Percentiles rank a stretch among this genome's conserved stretches.
These are phyloP conservation scores for Dufourea novaeangliae DNA, from an alignment of 1,140 invertebrate genomes.

Conservation along the genomic window DNA sequence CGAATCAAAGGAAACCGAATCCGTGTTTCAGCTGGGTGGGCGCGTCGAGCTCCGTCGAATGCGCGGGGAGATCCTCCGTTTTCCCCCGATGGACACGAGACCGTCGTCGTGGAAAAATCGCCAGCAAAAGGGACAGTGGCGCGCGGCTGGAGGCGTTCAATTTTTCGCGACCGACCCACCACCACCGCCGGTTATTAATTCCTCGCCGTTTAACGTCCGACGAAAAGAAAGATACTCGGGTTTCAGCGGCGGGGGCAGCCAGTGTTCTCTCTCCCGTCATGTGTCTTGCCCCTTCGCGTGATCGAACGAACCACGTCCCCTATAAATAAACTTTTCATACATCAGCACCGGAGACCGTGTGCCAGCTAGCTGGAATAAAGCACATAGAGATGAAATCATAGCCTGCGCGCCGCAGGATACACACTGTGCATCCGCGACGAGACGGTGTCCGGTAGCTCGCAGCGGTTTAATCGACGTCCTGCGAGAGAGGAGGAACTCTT, in stretches of 20 bases:
- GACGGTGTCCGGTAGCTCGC: slow-evolving; percentile 67
- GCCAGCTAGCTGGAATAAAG: slow-evolving; percentile 56
- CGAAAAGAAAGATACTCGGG: slow-evolving; percentile 53
- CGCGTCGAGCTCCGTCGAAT: background rate
- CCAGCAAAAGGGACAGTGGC: background rate
- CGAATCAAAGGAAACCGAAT: slow-evolving; percentile 44
- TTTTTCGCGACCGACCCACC: slow-evolving; percentile 15
- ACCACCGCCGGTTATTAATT: slow-evolving; percentile 55
- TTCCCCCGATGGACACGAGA: background rate
- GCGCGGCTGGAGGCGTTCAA: background rate
- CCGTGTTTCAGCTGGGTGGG: slow-evolving; percentile 14
- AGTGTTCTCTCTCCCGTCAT: slow-evolving; percentile 44
- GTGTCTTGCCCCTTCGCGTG: slow-evolving; percentile 45
- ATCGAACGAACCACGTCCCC: slow-evolving; percentile 60
- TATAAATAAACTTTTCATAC: slow-evolving; percentile 68
- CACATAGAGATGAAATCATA: slow-evolving; percentile 64
- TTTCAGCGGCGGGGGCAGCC: slow-evolving; percentile 44
- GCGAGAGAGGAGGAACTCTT: slow-evolving; percentile 59
- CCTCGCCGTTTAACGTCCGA: slow-evolving; percentile 48
- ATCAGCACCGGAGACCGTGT: slow-evolving; percentile 41
- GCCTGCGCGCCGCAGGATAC: slow-evolving; percentile 58
- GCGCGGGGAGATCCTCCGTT: background rate
- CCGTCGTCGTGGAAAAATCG: background rate
- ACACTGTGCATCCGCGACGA: slow-evolving; percentile 45
- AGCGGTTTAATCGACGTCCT: slow-evolving; percentile 64